phyloP scores from a whole-genome alignment of 2,888 invertebrate species.

The Eueremaeus valkanovi region DNA sequence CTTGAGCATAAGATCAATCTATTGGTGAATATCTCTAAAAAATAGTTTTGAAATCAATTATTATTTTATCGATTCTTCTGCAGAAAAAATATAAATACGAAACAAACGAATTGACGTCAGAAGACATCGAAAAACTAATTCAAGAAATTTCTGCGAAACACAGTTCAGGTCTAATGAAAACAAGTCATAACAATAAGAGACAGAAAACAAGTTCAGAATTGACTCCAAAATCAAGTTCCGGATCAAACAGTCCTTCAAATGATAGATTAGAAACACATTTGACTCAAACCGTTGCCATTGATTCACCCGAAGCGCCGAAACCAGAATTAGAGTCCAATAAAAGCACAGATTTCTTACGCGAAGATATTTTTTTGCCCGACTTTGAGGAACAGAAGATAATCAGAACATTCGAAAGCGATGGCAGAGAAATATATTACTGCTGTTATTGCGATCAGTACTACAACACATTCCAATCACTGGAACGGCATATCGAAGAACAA shows the following conservation, averaged over 20 bases:
- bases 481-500: background rate
- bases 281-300: background rate
- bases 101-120: background rate
- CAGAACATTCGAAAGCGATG: background rate
- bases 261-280: background rate
- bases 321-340: background rate
- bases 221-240: background rate
- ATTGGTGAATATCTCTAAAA: background rate
- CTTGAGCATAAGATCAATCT: background rate
- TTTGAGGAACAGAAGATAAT: conserved; percentile 11
- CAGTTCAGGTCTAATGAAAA: background rate
- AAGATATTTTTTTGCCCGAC: background rate
- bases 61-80: background rate
- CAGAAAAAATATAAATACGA: conserved; percentile 4
- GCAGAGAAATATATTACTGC: conserved; percentile 14
- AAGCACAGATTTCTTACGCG: background rate
- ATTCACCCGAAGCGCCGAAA: background rate
- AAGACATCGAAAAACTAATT: background rate
- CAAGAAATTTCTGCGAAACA: background rate
- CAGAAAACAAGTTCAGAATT: background rate
- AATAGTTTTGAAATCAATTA: background rate
- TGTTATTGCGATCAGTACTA: conserved; percentile 14
- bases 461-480: background rate
- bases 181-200: background rate
- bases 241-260: background rate